Base-by-base conservation (phyloP, 2,797 vertebrate genomes). In the Gymnodraco acuticeps region DNA sequence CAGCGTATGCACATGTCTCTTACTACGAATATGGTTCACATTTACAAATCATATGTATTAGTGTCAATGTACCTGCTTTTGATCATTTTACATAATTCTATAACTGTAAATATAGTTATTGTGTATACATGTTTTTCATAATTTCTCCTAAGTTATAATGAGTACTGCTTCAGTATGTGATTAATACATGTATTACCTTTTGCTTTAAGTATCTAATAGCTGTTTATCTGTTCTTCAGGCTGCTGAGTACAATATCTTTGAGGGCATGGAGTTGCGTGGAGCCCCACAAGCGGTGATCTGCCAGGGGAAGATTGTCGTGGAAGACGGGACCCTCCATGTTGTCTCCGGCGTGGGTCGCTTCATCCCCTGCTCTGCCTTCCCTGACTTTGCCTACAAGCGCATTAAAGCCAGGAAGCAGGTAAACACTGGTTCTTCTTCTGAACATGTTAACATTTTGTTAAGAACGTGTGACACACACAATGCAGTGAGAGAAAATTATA, bases 361-460 rank as follows among this genome's bases (percentile, higher is more conserved):
- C 91, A 96, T 99, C 68, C 96, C 97, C 81, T 96, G 97, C 92
- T 85, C 95, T 77, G 95, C 98, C 1, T 99, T 95, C 92, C 95
- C 98, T 0, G 98, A 99, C 92, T 98, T 96, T 1, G 96, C 99
- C 76, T 99, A 99, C 91, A 99, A 99, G 92, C 96, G 98, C 11
- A 94, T 99, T 79, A 99, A 99, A 93, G 98, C 98, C 89, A 95
- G 98, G 90, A 98, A 97, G 93, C 98, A 98, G 97, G 98, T 99
- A 81, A 93, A 54, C 41, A 33, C 13, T 12, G 31, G 14, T 48
- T 70, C 41, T 33, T 2, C 14, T 1, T 46, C 17, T 50, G 6
- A 38, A 2, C 46, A 62, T n/a, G 8, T 9, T 38, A 38, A 38
- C 33, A 38, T 38, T 2, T 38, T 9, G 8, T 38, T 38, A 38